Evolutionary conservation across 2,797 vertebrate species (phyloP), one percentile per base, ranked within the genome.

Genomic region (Halcyon badia): DNA sequence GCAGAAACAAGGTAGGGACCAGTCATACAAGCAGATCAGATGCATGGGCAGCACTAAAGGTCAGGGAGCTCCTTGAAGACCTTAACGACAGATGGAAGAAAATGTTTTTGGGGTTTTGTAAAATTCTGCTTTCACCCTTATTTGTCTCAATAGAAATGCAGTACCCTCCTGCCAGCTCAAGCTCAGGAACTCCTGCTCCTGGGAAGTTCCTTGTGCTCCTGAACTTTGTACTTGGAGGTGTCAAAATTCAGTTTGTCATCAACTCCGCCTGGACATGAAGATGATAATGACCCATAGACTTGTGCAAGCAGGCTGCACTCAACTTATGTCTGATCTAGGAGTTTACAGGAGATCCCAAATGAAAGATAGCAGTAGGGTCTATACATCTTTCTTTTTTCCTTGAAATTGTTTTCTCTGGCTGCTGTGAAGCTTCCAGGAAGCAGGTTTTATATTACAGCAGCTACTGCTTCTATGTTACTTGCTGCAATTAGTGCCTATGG

Each of bases 91-190:
- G 17, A 24, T 31, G 15, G 49, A 87, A 58, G 20, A 33, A 75
- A 73, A 49, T 37, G 2, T 1, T 85, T 89, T 28, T 39, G 19
- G 6, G 8, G 14, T 5, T 31, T 68, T 82, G 12, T 11, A 33
- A n/a, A 5, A 26, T 42, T 64, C 7, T 9, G 3, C 18, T 52
- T 60, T 76, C 61, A 26, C 11, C 24, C 11, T 14, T 14, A 42
- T 54, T 57, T 46, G 19, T 8, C 52, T 57, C 44, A 17, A 37
- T 41, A 57, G 41, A 30, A 72, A 52, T 4, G 11, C 16, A 8
- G 44, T 15, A 25, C 0, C 0, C 2, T 58, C 31, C 20, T 70
- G n/a, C 33, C 11, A 22, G 9, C 31, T 82, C 75, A 52, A 49
- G 26, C 19, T 89, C 22, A 65, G 56, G 31, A 65, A 11, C 13